phyloP scores from a whole-genome alignment of 2,888 invertebrate species.

The Nymphalis polychloros region DNA sequence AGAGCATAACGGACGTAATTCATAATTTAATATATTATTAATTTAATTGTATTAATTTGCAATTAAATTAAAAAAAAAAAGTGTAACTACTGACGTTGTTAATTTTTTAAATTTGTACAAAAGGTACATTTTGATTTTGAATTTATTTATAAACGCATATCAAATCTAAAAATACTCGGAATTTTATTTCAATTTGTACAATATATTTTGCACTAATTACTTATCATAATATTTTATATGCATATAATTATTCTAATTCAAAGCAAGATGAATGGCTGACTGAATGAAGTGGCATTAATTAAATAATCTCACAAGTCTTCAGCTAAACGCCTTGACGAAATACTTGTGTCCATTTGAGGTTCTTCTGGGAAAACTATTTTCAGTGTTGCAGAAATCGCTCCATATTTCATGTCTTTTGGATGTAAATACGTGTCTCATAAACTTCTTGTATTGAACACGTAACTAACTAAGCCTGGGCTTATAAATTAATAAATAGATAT shows the following conservation, averaged over 20 bases:
- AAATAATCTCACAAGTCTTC: constrained; percentile 71
- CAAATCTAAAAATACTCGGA: no score
- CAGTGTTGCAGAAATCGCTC: constrained; percentile 11
- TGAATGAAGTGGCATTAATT: constrained; percentile 63
- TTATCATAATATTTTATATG: constrained; percentile 24
- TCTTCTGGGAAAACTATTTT: constrained; percentile 62
- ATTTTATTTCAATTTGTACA: constrained; percentile 41
- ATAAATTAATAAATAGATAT: neutral
- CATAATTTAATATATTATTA: no score
- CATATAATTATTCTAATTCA: constrained; percentile 45
- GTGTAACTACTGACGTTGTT: no score
- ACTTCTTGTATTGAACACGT: neutral
- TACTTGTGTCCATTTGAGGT: constrained; percentile 50
- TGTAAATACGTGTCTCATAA: neutral
- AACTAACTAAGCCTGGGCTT: neutral
- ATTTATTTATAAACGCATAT: no score
- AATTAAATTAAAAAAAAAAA: no score
- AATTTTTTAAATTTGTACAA: no score
- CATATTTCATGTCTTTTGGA: neutral
- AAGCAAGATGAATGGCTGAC: constrained; percentile 40
- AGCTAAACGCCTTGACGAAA: constrained; percentile 70
- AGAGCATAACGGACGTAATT: no score
- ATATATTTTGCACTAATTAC: constrained; percentile 53
- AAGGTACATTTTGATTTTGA: no score
- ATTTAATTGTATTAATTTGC: no score